Evolutionary conservation across 1,140 invertebrate genomes (phyloP).

Genomic region (Solenopsis invicta): DNA sequence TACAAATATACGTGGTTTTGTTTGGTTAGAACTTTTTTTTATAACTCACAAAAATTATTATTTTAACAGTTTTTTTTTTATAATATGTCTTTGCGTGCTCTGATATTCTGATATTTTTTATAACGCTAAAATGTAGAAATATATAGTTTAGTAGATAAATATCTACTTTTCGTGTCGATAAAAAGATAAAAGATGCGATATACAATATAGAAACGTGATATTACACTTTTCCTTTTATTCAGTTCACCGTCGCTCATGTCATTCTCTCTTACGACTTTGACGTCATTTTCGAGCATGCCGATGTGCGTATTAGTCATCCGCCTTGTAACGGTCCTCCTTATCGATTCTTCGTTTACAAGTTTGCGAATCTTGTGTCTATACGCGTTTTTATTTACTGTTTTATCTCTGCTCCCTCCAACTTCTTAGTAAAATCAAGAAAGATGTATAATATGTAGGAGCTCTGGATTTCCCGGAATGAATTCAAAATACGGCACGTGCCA

Average conservation of each 20-base stretch:
- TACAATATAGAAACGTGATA: constrained; percentile 22
- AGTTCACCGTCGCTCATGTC: constrained; percentile 56
- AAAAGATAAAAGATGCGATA: neutral
- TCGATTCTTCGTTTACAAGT: constrained; percentile 55
- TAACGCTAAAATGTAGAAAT: neutral
- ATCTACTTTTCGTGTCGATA: neutral
- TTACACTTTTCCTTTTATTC: neutral
- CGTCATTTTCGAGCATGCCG: constrained; percentile 83
- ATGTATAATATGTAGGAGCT: neutral
- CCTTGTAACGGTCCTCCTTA: constrained; percentile 80
- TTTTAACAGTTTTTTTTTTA: neutral
- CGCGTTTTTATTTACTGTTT: constrained; percentile 12
- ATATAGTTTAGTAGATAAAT: neutral
- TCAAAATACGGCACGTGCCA: constrained; percentile 28
- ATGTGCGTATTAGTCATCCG: constrained; percentile 84
- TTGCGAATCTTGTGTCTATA: constrained; percentile 14
- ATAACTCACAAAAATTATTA: constrained; percentile 59
- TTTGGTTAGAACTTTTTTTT: constrained; percentile 12
- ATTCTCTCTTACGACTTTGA: constrained; percentile 79
- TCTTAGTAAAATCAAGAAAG: neutral
- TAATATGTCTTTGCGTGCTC: neutral
- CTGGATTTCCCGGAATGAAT: constrained; percentile 41
- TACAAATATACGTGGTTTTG: neutral
- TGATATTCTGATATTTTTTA: neutral
- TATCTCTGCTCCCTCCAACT: neutral